A percentile compares a stretch with the other conserved stretches of the same genome.
These are phyloP conservation scores for Trigoniulus corallinus DNA, from an alignment of 1,140 invertebrate species.

Conservation along the genomic window DNA sequence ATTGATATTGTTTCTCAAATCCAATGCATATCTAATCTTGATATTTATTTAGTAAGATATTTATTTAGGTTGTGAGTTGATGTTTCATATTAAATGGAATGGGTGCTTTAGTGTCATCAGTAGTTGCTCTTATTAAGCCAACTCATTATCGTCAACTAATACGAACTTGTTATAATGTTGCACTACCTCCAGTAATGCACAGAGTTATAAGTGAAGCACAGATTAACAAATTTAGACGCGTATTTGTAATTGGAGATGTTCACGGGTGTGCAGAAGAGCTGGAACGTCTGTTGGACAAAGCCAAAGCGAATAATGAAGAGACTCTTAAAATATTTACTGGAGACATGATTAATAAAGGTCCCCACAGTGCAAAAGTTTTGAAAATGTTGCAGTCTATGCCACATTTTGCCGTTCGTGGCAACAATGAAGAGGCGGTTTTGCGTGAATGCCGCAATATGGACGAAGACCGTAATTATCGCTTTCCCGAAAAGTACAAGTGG, in stretches of 20 bases:
- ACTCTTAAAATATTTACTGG: not conserved
- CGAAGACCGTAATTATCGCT: constrained; percentile 13
- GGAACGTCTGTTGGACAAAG: not conserved
- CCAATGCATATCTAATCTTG: no score
- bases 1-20: no score
- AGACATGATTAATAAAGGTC: not conserved
- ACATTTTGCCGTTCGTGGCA: not conserved
- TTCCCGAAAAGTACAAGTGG: constrained; percentile 19
- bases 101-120: not conserved
- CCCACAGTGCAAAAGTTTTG: not conserved
- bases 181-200: not conserved
- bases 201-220: not conserved
- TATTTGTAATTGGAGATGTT: not conserved
- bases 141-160: not conserved
- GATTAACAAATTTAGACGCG: not conserved
- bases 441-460: not conserved
- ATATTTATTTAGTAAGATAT: no score
- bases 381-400: not conserved
- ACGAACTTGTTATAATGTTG: not conserved
- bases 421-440: not conserved
- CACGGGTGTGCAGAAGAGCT: not conserved
- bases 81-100: no score
- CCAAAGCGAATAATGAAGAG: not conserved
- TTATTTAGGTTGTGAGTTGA: no score
- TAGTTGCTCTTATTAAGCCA: not conserved